These are phyloP conservation scores for Elgaria multicarinata DNA, from an alignment of 2,113 vertebrate species.

Conservation along the genomic window DNA sequence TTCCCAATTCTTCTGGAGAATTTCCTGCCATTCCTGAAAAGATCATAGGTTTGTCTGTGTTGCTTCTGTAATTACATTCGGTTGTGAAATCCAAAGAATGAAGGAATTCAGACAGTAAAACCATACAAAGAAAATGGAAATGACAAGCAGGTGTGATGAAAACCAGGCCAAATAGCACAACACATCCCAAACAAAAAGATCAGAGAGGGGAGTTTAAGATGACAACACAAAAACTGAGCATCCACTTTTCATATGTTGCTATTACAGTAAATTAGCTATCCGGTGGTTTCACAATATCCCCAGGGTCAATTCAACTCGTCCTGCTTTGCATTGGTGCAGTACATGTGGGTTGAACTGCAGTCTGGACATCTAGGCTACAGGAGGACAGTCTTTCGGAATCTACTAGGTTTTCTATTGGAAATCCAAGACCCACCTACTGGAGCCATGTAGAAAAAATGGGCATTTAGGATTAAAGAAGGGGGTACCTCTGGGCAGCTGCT, in stretches of 20 bases:
- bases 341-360: not conserved
- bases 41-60: slow-evolving; percentile 16
- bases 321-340: not conserved
- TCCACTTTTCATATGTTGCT: not conserved
- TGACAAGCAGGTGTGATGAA: slow-evolving; percentile 44
- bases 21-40: slow-evolving; percentile 27
- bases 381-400: too few relatives aligned
- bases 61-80: slow-evolving; percentile 37
- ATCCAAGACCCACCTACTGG: too few relatives aligned
- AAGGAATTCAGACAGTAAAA: slow-evolving; percentile 17
- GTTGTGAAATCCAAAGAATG: slow-evolving; percentile 44
- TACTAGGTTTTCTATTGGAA: too few relatives aligned
- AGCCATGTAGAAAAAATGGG: too few relatives aligned
- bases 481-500: too few relatives aligned
- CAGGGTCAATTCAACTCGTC: not conserved
- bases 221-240: not conserved
- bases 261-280: not conserved
- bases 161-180: not conserved
- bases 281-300: not conserved
- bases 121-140: slow-evolving; percentile 52
- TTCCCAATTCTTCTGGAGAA: slow-evolving; percentile 22
- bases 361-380: not conserved
- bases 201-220: not conserved
- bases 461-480: too few relatives aligned
- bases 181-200: not conserved